phyloP scores from a whole-genome alignment of 2,113 vertebrate genomes.

The Lophochroa leadbeateri region DNA sequence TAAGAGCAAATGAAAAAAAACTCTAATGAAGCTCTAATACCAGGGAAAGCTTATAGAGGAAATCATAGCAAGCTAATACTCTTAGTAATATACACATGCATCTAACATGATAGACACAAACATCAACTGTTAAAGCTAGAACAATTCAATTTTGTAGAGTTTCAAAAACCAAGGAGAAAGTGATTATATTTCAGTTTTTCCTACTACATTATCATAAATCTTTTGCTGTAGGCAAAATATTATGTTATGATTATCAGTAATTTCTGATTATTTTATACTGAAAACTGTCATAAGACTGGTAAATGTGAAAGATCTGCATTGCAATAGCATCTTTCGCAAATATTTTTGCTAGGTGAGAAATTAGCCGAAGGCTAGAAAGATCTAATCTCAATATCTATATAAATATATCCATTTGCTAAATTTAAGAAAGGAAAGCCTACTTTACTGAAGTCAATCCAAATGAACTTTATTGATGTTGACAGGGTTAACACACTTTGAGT shows the following conservation, averaged over 20 bases:
- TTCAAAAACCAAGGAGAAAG: neutral
- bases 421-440: neutral
- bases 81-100: neutral
- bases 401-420: neutral
- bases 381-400: neutral
- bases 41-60: neutral
- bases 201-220: neutral
- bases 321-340: neutral
- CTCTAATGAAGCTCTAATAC: neutral
- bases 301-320: neutral
- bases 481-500: neutral
- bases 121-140: neutral
- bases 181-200: neutral
- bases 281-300: neutral
- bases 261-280: neutral
- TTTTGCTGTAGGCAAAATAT: neutral
- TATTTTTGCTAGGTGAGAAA: neutral
- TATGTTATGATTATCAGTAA: neutral
- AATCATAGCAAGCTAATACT: neutral
- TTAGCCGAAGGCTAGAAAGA: neutral
- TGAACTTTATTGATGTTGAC: neutral
- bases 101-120: neutral
- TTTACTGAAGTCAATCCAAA: neutral
- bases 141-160: neutral
- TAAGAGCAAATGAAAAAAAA: neutral